phyloP scores from a whole-genome alignment of 2,113 vertebrate species.

The Eretmochelys imbricata region DNA sequence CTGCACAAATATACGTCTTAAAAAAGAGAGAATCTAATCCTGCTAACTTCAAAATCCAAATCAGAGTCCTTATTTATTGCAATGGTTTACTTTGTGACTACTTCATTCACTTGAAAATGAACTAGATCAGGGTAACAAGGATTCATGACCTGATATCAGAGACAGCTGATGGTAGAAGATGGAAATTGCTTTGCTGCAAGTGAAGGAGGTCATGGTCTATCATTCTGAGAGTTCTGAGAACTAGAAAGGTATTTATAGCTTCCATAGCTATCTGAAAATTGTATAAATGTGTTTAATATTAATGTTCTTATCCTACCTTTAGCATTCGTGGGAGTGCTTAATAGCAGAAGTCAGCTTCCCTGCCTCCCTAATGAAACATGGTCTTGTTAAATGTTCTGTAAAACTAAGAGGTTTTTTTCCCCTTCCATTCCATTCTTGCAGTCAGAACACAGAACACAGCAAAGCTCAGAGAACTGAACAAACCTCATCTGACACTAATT shows the following conservation, averaged over 20 bases:
- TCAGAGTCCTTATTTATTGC: background rate
- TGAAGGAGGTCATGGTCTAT: background rate
- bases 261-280: slow-evolving; percentile 9
- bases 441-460: background rate
- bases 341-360: background rate
- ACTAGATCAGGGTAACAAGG: background rate
- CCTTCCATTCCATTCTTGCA: background rate
- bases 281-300: slow-evolving; percentile 35
- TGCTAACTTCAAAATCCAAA: background rate
- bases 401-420: background rate
- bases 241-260: slow-evolving; percentile 5
- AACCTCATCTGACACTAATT: background rate
- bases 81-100: background rate
- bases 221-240: background rate
- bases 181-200: background rate
- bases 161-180: background rate
- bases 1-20: rapidly evolving
- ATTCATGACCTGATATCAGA: background rate
- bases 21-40: background rate
- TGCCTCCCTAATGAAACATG: slow-evolving; percentile 2
- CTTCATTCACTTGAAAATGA: background rate
- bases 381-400: slow-evolving; percentile 12
- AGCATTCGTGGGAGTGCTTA: background rate
- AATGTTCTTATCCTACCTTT: slow-evolving; percentile 25
- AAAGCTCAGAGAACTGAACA: background rate